These are phyloP conservation scores for Metacarcinus magister DNA, from an alignment of 2,888 invertebrate species.

Conservation along the genomic window DNA sequence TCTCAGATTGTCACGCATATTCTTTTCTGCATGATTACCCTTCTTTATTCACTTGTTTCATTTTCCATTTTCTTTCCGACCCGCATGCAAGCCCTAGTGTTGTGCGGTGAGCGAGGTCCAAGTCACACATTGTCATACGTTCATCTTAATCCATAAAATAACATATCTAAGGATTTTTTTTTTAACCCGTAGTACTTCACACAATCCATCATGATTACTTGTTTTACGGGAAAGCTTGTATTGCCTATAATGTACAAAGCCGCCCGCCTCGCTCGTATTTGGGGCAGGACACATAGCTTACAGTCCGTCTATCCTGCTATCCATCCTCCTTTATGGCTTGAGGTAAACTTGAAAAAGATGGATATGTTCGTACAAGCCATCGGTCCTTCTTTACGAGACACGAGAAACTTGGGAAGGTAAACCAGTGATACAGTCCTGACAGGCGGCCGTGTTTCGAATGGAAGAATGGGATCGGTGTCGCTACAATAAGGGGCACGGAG, in stretches of 20 bases:
- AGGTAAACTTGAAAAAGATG: too few species aligned
- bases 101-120: not conserved
- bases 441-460: not conserved
- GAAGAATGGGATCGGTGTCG: not conserved
- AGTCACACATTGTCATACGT: not conserved
- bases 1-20: not conserved
- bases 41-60: not conserved
- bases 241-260: not conserved
- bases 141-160: not conserved
- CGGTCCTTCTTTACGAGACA: too few species aligned
- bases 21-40: not conserved
- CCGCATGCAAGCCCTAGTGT: not conserved
- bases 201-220: not conserved
- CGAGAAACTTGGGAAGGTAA: too few species aligned
- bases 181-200: not conserved
- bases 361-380: too few species aligned
- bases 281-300: not conserved
- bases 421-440: not conserved
- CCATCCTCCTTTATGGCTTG: not conserved
- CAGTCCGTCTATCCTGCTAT: not conserved
- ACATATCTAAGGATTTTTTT: not conserved
- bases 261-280: not conserved
- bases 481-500: not conserved
- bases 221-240: not conserved
- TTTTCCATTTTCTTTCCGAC: not conserved